Percentiles rank a stretch among this genome's conserved stretches.
Evolutionary conservation across 1,140 invertebrate genomes (phyloP).

Genomic region (Chironomus tepperi): DNA sequence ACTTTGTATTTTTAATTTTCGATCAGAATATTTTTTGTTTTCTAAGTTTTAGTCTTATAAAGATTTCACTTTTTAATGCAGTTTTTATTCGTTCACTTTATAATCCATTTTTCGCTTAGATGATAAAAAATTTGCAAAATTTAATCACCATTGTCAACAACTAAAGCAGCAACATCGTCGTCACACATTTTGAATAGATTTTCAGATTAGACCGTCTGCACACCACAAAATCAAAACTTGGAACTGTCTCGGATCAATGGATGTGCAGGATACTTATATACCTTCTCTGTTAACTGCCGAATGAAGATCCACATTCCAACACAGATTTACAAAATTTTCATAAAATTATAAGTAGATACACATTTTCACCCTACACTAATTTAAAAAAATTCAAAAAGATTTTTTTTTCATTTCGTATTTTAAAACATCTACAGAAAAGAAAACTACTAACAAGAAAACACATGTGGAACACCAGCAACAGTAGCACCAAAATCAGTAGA

Average conservation of each 20-base stretch:
- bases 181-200: constrained; percentile 58
- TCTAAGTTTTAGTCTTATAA: too few species aligned
- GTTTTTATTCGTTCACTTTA: too few species aligned
- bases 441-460: neutral
- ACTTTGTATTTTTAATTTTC: too few species aligned
- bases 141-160: constrained; percentile 65
- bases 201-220: constrained; percentile 22
- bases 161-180: constrained; percentile 72
- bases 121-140: too few species aligned
- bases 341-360: neutral
- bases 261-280: constrained; percentile 24
- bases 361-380: neutral
- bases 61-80: neutral
- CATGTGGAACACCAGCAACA: neutral
- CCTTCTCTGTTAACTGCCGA: neutral
- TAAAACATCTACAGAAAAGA: neutral
- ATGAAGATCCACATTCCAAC: neutral
- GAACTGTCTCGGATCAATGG: constrained; percentile 16
- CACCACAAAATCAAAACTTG: constrained; percentile 26
- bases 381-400: neutral
- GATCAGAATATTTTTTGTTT: too few species aligned
- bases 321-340: neutral
- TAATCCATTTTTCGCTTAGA: too few species aligned
- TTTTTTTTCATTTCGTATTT: neutral
- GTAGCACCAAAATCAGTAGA: neutral